phyloP scores from a whole-genome alignment of 2,797 vertebrate genomes.

The Cyprinodon diabolis region DNA sequence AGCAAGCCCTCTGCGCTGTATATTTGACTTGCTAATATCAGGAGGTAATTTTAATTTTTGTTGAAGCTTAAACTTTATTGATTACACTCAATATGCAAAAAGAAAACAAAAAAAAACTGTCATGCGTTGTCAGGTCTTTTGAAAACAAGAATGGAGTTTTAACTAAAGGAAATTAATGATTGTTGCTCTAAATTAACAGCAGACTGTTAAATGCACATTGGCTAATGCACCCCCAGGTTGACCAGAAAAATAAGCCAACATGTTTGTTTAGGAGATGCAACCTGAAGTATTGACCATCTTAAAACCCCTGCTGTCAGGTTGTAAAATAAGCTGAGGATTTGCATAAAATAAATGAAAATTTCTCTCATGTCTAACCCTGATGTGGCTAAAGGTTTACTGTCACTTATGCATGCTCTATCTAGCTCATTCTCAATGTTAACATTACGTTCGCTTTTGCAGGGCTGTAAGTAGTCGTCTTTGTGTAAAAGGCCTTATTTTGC shows the following conservation, averaged over 20 bases:
- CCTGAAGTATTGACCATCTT: slow-evolving; percentile 63
- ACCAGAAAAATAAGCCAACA: slow-evolving; percentile 27
- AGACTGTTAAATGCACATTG: slow-evolving; percentile 8
- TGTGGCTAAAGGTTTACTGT: slow-evolving; percentile 77
- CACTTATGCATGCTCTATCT: slow-evolving; percentile 81
- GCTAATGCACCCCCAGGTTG: slow-evolving; percentile 4
- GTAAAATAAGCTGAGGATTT: slow-evolving; percentile 71
- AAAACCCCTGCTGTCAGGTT: slow-evolving; percentile 67
- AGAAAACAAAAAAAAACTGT: background rate
- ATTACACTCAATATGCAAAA: slow-evolving; percentile 6
- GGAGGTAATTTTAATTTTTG: slow-evolving; percentile 39
- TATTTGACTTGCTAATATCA: slow-evolving; percentile 63
- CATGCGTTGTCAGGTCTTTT: slow-evolving; percentile 26
- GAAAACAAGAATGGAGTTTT: slow-evolving; percentile 13
- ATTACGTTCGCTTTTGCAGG: slow-evolving; percentile 8
- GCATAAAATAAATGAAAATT: slow-evolving; percentile 81
- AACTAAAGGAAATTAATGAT: background rate
- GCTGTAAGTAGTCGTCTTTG: slow-evolving; percentile 12
- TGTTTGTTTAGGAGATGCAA: slow-evolving; percentile 39
- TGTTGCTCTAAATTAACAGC: slow-evolving; percentile 9
- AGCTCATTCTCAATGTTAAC: slow-evolving; percentile 47
- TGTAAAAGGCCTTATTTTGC: background rate
- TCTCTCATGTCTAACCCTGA: slow-evolving; percentile 67
- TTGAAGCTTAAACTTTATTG: slow-evolving; percentile 28
- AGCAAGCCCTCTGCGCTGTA: slow-evolving; percentile 22